These are phyloP conservation scores for Paramisgurnus dabryanus DNA, from an alignment of 2,113 vertebrate genomes.

Conservation along the genomic window DNA sequence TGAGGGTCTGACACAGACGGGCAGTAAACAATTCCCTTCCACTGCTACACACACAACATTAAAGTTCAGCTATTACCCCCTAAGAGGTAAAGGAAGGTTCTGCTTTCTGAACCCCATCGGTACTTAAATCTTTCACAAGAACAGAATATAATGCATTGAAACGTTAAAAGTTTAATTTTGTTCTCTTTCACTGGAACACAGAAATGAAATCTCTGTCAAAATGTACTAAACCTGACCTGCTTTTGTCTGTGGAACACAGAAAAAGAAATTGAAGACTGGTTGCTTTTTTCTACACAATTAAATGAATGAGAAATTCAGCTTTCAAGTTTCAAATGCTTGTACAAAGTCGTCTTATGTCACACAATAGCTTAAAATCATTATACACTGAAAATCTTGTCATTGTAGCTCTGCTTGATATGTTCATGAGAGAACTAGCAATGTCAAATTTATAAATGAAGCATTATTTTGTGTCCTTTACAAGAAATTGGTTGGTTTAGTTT, in stretches of 20 bases:
- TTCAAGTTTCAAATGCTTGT: background rate
- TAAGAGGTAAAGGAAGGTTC: background rate
- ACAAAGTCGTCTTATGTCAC: background rate
- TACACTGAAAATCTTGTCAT: background rate
- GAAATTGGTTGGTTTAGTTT: background rate
- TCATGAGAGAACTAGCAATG: background rate
- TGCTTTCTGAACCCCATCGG: background rate
- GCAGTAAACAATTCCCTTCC: conserved; percentile 78
- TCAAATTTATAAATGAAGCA: background rate
- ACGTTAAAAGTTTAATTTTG: too few relatives aligned
- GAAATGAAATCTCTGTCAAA: background rate
- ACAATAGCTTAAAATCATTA: background rate
- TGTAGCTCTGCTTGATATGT: background rate
- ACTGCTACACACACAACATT: conserved; percentile 43
- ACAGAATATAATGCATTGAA: background rate
- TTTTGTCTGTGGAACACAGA: background rate
- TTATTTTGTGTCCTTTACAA: too few relatives aligned
- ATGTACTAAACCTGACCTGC: background rate
- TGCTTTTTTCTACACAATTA: background rate
- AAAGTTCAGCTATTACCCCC: conserved; percentile 1
- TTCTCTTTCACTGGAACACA: background rate
- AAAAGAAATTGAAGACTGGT: background rate
- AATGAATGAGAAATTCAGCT: background rate
- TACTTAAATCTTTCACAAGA: background rate
- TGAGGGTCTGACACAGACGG: conserved; percentile 72